These are phyloP conservation scores for Scaptomyza montana DNA, from an alignment of 1,140 invertebrate species.

Conservation along the genomic window DNA sequence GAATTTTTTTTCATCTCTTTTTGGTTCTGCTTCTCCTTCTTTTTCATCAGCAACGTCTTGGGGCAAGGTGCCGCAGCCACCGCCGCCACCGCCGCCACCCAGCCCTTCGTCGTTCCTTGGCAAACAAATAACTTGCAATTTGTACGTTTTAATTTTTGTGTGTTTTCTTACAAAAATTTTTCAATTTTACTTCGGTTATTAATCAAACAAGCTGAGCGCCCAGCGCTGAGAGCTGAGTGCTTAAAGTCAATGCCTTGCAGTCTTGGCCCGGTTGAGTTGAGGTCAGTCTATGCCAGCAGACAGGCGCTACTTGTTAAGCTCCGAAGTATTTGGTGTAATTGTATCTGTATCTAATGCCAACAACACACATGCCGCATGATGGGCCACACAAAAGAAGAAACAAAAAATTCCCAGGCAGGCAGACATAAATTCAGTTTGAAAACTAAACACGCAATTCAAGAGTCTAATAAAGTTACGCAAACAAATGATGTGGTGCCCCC, in stretches of 20 bases:
- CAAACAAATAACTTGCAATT: conserved; percentile 83
- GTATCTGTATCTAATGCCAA: conserved; percentile 30
- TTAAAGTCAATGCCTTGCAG: conserved; percentile 22
- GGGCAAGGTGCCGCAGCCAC: conserved; percentile 51
- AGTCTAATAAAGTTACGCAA: conserved; percentile 82
- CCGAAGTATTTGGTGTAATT: conserved; percentile 5
- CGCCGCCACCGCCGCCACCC: not conserved
- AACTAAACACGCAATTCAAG: conserved; percentile 81
- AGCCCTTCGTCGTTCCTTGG: conserved; percentile 19
- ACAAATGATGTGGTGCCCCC: conserved; percentile 81
- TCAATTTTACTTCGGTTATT: conserved; percentile 82
- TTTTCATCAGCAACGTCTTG: conserved; percentile 2
- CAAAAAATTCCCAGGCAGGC: conserved; percentile 6
- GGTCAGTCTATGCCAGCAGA: conserved; percentile 10
- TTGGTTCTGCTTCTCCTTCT: not conserved
- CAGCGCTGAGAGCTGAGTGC: not conserved
- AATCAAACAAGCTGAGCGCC: conserved; percentile 60
- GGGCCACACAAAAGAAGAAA: too few relatives aligned
- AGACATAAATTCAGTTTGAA: conserved; percentile 72
- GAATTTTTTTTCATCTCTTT: conserved; percentile 68
- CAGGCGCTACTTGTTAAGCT: conserved; percentile 53
- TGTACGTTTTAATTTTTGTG: conserved; percentile 82
- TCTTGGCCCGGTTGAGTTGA: not conserved
- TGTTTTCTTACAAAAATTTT: conserved; percentile 61
- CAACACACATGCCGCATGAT: conserved; percentile 47